Percentiles rank a stretch among this genome's conserved stretches.
Conservation (phyloP, 2,113 vertebrate species). For the Cynopterus brachyotis region DNA sequence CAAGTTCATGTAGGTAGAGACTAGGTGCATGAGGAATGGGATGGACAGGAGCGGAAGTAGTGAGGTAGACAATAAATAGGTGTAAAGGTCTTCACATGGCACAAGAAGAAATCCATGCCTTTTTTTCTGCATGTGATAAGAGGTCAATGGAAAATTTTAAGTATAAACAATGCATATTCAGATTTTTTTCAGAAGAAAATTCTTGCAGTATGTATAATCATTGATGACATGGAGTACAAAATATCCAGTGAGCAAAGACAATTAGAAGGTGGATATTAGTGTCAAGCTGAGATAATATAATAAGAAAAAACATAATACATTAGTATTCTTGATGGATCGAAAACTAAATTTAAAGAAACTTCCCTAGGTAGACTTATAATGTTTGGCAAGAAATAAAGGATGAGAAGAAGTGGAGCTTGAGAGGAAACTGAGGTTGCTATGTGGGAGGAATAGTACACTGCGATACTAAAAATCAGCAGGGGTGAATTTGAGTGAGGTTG, state of each 20-base stretch:
- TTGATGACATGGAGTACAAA: not conserved
- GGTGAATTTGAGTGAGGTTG: not conserved
- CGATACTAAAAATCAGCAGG: not conserved
- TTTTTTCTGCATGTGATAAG: not conserved
- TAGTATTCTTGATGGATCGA: not conserved
- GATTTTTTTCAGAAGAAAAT: not conserved
- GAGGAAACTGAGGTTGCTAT: not conserved
- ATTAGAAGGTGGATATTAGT: not conserved
- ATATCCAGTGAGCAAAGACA: not conserved
- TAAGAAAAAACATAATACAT: not conserved
- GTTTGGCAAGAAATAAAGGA: not conserved
- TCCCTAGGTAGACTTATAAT: not conserved
- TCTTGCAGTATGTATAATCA: not conserved
- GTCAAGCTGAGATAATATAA: not conserved
- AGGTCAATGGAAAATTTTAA: not conserved
- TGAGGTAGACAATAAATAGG: not conserved
- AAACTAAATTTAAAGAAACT: not conserved
- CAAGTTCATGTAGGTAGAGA: not conserved
- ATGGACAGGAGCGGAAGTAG: fast-evolving
- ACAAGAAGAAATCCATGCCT: not conserved
- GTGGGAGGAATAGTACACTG: not conserved
- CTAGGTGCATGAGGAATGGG: not conserved
- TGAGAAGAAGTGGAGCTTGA: not conserved
- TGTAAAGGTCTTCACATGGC: not conserved
- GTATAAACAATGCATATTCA: not conserved